Conservation (phyloP, 2,797 vertebrate species). For the Schizopygopsis pylzovi region DNA sequence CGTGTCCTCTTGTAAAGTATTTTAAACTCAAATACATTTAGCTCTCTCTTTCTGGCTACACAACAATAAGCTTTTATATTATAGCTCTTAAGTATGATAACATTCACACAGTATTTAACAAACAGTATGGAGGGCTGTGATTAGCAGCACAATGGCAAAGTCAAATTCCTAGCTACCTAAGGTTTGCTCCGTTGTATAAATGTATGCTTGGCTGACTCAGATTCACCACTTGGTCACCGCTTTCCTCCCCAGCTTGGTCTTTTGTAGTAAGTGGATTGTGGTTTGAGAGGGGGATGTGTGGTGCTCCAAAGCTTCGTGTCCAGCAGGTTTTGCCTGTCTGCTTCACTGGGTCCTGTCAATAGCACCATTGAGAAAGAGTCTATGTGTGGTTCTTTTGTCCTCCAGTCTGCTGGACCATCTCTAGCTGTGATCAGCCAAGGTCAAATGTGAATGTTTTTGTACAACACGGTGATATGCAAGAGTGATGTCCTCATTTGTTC, state of each 20-base stretch:
- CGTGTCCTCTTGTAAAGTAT: slow-evolving; percentile 76
- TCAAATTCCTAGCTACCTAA: slow-evolving; percentile 50
- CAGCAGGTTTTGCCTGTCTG: slow-evolving; percentile 77
- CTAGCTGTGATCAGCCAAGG: slow-evolving; percentile 19
- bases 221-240: neutral
- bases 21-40: slow-evolving; percentile 68
- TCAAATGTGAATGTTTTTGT: slow-evolving; percentile 30
- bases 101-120: slow-evolving; percentile 68
- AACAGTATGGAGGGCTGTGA: slow-evolving; percentile 43
- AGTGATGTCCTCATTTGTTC: neutral
- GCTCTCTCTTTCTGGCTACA: slow-evolving; percentile 35
- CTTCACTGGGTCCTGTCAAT: slow-evolving; percentile 79
- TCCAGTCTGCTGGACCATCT: slow-evolving; percentile 61
- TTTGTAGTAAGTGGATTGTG: neutral
- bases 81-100: slow-evolving; percentile 68
- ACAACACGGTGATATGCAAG: slow-evolving; percentile 8
- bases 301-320: slow-evolving; percentile 64
- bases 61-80: slow-evolving; percentile 68
- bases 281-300: slow-evolving; percentile 65
- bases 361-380: slow-evolving; percentile 57
- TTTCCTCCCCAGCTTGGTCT: neutral
- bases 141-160: slow-evolving; percentile 47
- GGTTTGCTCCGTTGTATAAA: slow-evolving; percentile 33
- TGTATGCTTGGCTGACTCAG: slow-evolving; percentile 28
- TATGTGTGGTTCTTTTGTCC: slow-evolving; percentile 77